Evolutionary conservation across 2,113 vertebrate genomes (phyloP).

Genomic region (Urocitellus parryii): DNA sequence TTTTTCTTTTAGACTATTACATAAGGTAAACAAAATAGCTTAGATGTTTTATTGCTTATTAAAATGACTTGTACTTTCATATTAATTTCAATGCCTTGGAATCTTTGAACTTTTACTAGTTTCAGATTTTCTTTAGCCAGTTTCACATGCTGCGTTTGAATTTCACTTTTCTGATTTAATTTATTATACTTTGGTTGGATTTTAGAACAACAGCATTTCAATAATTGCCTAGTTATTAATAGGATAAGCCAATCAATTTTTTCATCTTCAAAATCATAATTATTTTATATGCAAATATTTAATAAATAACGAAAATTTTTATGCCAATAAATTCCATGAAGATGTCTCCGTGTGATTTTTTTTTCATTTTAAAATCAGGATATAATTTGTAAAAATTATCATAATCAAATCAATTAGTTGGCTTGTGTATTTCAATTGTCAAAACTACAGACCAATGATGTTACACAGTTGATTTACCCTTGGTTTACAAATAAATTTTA

Average conservation of each 20-base stretch:
- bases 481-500: not conserved
- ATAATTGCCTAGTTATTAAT: not conserved
- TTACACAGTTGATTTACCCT: not conserved
- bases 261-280: not conserved
- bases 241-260: not conserved
- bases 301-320: not conserved
- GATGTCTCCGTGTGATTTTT: not conserved
- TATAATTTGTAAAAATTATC: not conserved
- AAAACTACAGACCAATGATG: not conserved
- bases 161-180: not conserved
- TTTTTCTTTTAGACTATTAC: constrained; percentile 3
- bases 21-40: not conserved
- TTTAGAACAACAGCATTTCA: not conserved
- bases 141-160: not conserved
- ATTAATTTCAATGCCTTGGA: not conserved
- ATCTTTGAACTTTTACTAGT: not conserved
- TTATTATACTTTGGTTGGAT: not conserved
- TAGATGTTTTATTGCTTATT: not conserved
- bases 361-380: not conserved
- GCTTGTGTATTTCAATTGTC: not conserved
- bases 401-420: not conserved
- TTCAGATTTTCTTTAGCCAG: not conserved
- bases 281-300: not conserved
- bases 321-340: not conserved
- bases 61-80: not conserved